Evolutionary conservation across 2,888 invertebrate genomes (phyloP), one percentile per base, ranked within the genome.

Genomic region (Campaea margaritaria): DNA sequence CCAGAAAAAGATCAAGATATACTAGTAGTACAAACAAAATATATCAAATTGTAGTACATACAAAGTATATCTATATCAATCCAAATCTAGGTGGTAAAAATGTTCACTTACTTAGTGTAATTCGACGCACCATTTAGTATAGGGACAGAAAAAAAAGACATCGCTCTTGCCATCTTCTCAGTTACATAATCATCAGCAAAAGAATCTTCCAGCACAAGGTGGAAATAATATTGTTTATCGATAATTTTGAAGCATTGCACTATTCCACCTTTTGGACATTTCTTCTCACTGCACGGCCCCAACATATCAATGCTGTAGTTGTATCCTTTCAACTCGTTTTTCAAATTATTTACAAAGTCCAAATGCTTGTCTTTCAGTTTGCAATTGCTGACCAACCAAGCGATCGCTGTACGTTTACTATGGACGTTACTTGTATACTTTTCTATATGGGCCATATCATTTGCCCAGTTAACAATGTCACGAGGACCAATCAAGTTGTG

Each of bases 201-300:
- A 0, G 81, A 75, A 50, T 89, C 88, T 72, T 91, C 91, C 14
- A 89, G 42, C 11, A 87, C 79, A n/a, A 91, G 60, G 61, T 83
- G 82, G 49, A 89, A 90, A 65, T 72, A 86, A 67, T 91, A 91
- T 1, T 81, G 66, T 14, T 72, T 80, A 47, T 90, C 87, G 9
- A 90, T 72, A 64, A 83, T 72, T 39, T 83, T 82, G 21, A 82
- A 76, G 47, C 89, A 91, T 41, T 81, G 80, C 0, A 61, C 54
- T 0, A 77, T 64, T 38, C 71, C 67, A 0, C 78, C 74, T 12
- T 73, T 74, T 0, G 81, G 79, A 61, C 90, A 90, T 58, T 79
- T 84, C 0, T 68, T 76, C 8, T 78, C 72, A 34, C 86, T 84
- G 61, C 90, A 90, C 0, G 81, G 78, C 0, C 90, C 90, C 54